Conservation (phyloP, 2,888 invertebrate genomes). For the Cantharis flavilabris region DNA sequence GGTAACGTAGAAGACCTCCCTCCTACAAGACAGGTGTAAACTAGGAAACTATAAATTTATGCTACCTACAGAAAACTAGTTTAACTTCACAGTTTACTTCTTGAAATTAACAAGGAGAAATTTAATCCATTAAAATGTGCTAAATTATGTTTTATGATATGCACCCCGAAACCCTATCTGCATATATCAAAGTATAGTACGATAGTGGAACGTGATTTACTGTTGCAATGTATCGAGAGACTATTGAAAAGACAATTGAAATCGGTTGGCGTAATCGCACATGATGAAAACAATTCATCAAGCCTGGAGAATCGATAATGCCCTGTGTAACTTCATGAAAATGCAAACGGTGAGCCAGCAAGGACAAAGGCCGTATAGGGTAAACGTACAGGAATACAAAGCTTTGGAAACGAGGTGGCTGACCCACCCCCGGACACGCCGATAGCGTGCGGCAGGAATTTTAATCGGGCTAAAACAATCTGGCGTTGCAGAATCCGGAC, state of each 20-base stretch:
- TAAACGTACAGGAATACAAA: slow-evolving; percentile 40
- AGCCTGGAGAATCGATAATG: slow-evolving; percentile 49
- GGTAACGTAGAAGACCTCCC: slow-evolving; percentile 45
- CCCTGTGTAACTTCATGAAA: slow-evolving; percentile 48
- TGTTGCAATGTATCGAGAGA: slow-evolving; percentile 52
- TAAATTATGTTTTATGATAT: slow-evolving; percentile 27
- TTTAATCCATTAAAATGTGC: neutral
- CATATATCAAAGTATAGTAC: slow-evolving; percentile 48
- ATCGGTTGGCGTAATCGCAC: slow-evolving; percentile 56
- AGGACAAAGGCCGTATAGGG: slow-evolving; percentile 30
- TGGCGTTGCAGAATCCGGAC: slow-evolving; percentile 46
- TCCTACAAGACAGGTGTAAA: slow-evolving; percentile 11
- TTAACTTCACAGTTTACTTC: neutral
- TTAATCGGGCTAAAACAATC: slow-evolving; percentile 57
- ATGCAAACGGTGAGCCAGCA: slow-evolving; percentile 44
- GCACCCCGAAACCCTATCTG: slow-evolving; percentile 30
- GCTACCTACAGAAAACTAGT: neutral
- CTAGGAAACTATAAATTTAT: slow-evolving; percentile 16
- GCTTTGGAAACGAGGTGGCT: slow-evolving; percentile 31
- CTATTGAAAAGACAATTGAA: slow-evolving; percentile 59
- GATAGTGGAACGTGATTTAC: slow-evolving; percentile 56
- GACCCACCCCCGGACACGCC: slow-evolving; percentile 24
- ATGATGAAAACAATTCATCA: slow-evolving; percentile 59
- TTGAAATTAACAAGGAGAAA: neutral
- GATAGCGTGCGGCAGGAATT: slow-evolving; percentile 53